Conservation (phyloP, 2,888 invertebrate species). For the Eumerus sabulonum region DNA sequence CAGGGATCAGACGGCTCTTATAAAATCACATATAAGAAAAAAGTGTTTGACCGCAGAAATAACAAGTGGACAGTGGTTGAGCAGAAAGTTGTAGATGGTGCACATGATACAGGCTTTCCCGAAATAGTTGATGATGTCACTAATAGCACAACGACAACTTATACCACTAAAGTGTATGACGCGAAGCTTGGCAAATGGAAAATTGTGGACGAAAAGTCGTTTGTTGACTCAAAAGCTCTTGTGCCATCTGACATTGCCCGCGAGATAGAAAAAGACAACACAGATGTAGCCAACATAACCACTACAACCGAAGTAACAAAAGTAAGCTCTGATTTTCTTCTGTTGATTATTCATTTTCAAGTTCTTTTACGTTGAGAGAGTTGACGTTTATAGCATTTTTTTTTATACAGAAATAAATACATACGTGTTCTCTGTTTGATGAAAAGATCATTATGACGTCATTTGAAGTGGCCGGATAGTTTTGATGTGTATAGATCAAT, state of each 20-base stretch:
- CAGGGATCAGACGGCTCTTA: slow-evolving; percentile 77
- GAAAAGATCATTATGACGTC: too few relatives aligned
- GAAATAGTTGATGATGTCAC: slow-evolving; percentile 79
- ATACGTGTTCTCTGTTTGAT: too few relatives aligned
- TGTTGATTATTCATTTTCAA: too few relatives aligned
- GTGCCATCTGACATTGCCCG: slow-evolving; percentile 79
- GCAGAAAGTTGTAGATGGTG: slow-evolving; percentile 80
- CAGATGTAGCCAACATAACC: slow-evolving; percentile 79
- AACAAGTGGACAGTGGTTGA: slow-evolving; percentile 80
- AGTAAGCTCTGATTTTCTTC: slow-evolving; percentile 72
- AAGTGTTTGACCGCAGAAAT: slow-evolving; percentile 77
- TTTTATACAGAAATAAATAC: slow-evolving; percentile 74
- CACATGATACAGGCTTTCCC: slow-evolving; percentile 76
- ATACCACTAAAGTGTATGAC: slow-evolving; percentile 79
- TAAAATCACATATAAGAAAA: slow-evolving; percentile 78
- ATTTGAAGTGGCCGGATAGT: too few relatives aligned
- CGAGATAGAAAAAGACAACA: slow-evolving; percentile 79
- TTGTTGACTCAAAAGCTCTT: slow-evolving; percentile 77
- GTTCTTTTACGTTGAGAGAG: background rate
- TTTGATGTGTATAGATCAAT: too few relatives aligned
- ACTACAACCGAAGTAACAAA: slow-evolving; percentile 79
- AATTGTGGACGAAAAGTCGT: slow-evolving; percentile 79
- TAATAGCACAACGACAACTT: slow-evolving; percentile 78
- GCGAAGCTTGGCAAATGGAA: slow-evolving; percentile 78
- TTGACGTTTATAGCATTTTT: background rate